Conservation (phyloP, 2,797 vertebrate genomes). For the Sebastes wilsoni region DNA sequence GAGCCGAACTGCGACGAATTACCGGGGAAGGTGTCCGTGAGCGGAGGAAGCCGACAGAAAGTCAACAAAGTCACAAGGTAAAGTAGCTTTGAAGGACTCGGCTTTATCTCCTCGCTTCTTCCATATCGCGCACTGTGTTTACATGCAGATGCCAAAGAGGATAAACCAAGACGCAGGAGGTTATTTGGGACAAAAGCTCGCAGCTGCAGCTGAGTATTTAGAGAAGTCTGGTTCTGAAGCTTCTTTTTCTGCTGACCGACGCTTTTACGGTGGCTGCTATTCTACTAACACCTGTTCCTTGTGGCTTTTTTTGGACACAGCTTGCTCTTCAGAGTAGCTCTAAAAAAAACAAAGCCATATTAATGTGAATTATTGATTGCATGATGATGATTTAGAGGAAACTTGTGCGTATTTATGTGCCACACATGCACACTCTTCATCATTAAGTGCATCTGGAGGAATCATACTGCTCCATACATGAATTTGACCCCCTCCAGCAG, state of each 20-base stretch:
- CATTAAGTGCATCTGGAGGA: conserved; percentile 7
- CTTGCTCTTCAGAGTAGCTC: background rate
- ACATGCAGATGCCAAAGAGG: background rate
- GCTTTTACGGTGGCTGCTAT: conserved; percentile 41
- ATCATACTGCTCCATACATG: conserved; percentile 23
- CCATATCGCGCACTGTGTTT: background rate
- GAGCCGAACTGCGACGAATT: conserved; percentile 49
- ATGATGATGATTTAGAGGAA: background rate
- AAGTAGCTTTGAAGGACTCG: conserved; percentile 19
- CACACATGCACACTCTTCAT: background rate
- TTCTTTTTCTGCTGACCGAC: conserved; percentile 49
- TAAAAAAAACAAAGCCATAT: background rate
- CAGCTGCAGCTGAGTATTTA: conserved; percentile 25
- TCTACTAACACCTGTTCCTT: conserved; percentile 74
- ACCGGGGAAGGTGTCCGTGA: conserved; percentile 64
- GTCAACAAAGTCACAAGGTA: conserved; percentile 76
- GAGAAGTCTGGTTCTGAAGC: conserved; percentile 17
- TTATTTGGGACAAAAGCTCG: conserved; percentile 1
- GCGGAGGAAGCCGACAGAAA: conserved; percentile 48
- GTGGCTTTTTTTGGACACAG: conserved; percentile 55
- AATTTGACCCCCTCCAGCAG: conserved; percentile 10
- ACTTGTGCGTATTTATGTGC: background rate
- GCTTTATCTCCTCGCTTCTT: background rate
- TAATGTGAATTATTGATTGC: background rate
- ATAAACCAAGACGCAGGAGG: background rate